phyloP scores from a whole-genome alignment of 2,888 invertebrate species.

The Dicycla oo region DNA sequence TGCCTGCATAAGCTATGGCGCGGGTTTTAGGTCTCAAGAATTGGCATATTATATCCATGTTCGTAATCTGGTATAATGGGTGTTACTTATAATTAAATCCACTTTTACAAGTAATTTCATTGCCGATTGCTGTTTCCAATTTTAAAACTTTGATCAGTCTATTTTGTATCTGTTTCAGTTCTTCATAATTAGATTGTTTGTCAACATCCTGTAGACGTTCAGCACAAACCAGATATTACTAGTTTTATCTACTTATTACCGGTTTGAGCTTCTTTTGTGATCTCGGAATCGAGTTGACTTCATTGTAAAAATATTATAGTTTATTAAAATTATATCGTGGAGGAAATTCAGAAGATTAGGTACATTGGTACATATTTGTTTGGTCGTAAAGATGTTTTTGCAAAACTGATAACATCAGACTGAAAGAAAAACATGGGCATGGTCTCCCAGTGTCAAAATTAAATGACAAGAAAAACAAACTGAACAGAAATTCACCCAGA shows the following conservation, averaged over 20 bases:
- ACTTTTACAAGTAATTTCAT: background rate
- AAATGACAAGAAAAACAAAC: no score
- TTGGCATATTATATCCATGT: background rate
- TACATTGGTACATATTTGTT: background rate
- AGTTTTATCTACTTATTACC: constrained; percentile 30
- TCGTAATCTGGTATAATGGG: background rate
- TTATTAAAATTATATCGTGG: no score
- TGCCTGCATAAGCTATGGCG: background rate
- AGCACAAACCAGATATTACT: constrained; percentile 28
- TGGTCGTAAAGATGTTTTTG: background rate
- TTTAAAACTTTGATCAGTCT: constrained; percentile 9
- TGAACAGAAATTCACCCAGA: no score
- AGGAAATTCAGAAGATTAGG: background rate
- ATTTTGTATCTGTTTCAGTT: background rate
- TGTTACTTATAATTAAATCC: background rate
- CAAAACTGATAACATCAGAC: background rate
- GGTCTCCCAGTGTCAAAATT: no score
- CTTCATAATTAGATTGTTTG: background rate
- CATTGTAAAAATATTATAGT: no score
- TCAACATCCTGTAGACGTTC: constrained; percentile 5
- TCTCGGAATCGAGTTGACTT: background rate
- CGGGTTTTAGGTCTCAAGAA: background rate
- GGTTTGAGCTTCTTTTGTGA: background rate
- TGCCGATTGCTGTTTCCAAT: background rate
- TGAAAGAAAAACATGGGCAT: no score